Evolutionary conservation across 1,140 invertebrate genomes (phyloP), one percentile per base, ranked within the genome.

Genomic region (Whitmania pigra): DNA sequence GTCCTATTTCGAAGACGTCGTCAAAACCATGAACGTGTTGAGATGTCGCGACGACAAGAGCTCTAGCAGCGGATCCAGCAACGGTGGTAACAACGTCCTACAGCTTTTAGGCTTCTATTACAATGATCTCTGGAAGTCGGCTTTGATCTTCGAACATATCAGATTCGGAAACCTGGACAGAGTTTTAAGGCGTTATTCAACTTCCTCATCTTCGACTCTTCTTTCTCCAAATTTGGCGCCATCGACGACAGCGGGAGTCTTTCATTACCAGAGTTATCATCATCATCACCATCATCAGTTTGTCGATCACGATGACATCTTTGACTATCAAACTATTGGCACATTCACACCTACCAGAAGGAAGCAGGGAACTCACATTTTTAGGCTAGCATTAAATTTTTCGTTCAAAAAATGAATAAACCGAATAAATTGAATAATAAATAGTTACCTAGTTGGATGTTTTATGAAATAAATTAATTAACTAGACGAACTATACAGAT

Each of bases 161-260:
- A 63, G 29, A 63, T 63, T 25, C 11, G 57, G 57, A 63, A 63
- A 63, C 20, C 29, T 63, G 15, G 57, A 63, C 11, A 63, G 22
- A 63, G 57, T 63, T 63, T 20, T 63, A 7, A 63, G 57, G 57
- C 22, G 57, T 25, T 63, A 63, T n/a, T 63, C 57, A 20, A 63
- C 57, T 25, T 25, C 29, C 22, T 63, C 57, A 31, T 63, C 57
- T 25, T 7, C 57, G 6, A 7, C 57, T 1, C 25, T 36, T 68
- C 25, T 36, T 31, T n/a, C 27, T 40, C 25, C 67, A 29, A 29
- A 25, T 68, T 15, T 36, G 22, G 7, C 67, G 22, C 25, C 67
- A 29, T 22, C 67, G 15, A 31, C 67, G 20, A 31, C 67, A 6
- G 13, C 67, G 5, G n/a, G 22, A 29, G n/a, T 36, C 0, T 63